Evolutionary conservation across 2,797 vertebrate genomes (phyloP).

Genomic region (Luscinia luscinia): DNA sequence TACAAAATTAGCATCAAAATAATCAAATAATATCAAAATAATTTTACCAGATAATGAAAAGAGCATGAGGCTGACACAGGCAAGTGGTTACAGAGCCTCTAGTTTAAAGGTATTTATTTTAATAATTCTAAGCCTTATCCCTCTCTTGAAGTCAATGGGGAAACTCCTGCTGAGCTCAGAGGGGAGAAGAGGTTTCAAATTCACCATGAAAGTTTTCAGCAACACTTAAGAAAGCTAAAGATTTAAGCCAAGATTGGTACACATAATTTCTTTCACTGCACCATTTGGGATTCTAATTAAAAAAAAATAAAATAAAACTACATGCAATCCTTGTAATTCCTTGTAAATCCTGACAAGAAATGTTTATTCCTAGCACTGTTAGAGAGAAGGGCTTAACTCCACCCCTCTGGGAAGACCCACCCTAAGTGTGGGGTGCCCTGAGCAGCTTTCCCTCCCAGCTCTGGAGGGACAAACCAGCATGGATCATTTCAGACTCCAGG

Average conservation of each 20-base stretch:
- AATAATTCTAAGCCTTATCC: neutral
- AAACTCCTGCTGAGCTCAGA: neutral
- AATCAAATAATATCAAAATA: slow-evolving; percentile 48
- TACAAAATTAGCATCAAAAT: slow-evolving; percentile 36
- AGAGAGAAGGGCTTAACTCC: neutral
- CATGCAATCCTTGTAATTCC: neutral
- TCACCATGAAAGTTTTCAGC: neutral
- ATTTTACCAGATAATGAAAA: slow-evolving; percentile 41
- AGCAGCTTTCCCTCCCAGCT: neutral
- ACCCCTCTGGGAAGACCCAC: neutral
- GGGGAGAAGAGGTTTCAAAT: neutral
- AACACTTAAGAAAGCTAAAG: slow-evolving; percentile 5
- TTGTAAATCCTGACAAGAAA: neutral
- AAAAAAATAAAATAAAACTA: neutral
- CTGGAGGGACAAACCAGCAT: accelerated
- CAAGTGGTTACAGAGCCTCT: neutral
- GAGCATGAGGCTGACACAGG: neutral
- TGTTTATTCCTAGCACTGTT: neutral
- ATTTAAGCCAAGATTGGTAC: neutral
- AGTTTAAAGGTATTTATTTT: slow-evolving; percentile 37
- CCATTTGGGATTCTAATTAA: neutral
- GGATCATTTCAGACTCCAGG: neutral
- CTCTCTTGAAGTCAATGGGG: neutral
- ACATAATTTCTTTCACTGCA: neutral
- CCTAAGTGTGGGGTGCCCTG: accelerated